phyloP scores from a whole-genome alignment of 2,888 invertebrate genomes.

The Dynastes tityus region DNA sequence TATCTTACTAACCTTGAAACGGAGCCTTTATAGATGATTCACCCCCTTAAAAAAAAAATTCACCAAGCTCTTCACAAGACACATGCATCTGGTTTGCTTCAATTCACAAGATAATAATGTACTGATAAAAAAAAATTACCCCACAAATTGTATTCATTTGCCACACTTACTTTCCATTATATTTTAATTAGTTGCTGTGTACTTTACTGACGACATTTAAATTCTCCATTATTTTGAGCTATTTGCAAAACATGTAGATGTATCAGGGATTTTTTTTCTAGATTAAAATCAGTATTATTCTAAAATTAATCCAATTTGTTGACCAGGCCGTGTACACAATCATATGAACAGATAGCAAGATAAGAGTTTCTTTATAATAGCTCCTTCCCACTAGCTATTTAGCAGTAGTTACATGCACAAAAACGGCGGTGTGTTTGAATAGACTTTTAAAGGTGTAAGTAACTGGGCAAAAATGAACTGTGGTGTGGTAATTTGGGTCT shows the following conservation, averaged over 20 bases:
- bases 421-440: not conserved
- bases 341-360: conserved; percentile 30
- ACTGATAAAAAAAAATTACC: not conserved
- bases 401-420: conserved; percentile 1
- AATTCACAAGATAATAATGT: not conserved
- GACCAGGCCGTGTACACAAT: conserved; percentile 10
- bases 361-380: conserved; percentile 30
- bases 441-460: conserved; percentile 1
- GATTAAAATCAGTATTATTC: conserved; percentile 5
- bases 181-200: not conserved
- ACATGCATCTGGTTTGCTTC: not conserved
- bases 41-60: not conserved
- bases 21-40: too few species aligned
- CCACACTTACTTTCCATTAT: not conserved
- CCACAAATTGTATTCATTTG: not conserved
- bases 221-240: conserved; percentile 9
- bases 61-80: not conserved
- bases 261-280: not conserved
- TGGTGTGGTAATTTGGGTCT: not conserved
- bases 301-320: conserved; percentile 12
- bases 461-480: not conserved
- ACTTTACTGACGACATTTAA: conserved; percentile 15
- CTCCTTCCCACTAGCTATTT: not conserved
- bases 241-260: not conserved
- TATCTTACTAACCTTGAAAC: too few species aligned